Base-by-base conservation (phyloP, 2,888 invertebrate species). In the Monoplex corrugatus region DNA sequence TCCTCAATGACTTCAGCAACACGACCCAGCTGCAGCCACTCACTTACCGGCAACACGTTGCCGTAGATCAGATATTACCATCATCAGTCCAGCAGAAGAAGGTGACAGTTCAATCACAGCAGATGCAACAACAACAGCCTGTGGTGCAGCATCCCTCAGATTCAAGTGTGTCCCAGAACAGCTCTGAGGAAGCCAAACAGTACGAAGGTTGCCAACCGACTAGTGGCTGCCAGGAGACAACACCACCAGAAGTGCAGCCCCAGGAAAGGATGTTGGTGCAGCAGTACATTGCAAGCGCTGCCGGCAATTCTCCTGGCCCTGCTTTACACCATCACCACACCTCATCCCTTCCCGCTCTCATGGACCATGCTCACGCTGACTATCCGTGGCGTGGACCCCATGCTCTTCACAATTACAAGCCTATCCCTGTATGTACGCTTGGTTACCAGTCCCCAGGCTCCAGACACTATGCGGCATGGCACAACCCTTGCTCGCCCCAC, bases 71-170 rank as follows among this genome's bases (percentile, higher is more conserved):
- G 1, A 38, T 32, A 32, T 28, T 45, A 35, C 78, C 78, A 23
- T 43, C 78, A 23, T 43, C 28, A 43, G 84, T 6, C 2, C 57
- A 45, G 45, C 84, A 84, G 50, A n/a, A 43, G 10, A 28, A 80
- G 5, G 43, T 28, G 23, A 8, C 83, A 32, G 45, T n/a, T 45
- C 10, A 0, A 35, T 19, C 45, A 6, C 43, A 8, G 13, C 84
- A 85, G 28, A 35, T 38, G 13, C 84, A 85, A 43, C 86, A 63
- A 10, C 57, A 85, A 32, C 68, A 63, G 86, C 86, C 63, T 16
- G 68, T 68, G 68, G 68, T 68, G 63, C 86, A 86, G 43, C 68
- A 86, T 23, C 86, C 84, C 2, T 84, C 84, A 19, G 84, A 84
- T 1, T 84, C 38, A 16, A 84, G 84, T 57, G 38, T 84, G 84